Evolutionary conservation across 2,113 vertebrate genomes (phyloP).

Genomic region (Zosterops pallidus): DNA sequence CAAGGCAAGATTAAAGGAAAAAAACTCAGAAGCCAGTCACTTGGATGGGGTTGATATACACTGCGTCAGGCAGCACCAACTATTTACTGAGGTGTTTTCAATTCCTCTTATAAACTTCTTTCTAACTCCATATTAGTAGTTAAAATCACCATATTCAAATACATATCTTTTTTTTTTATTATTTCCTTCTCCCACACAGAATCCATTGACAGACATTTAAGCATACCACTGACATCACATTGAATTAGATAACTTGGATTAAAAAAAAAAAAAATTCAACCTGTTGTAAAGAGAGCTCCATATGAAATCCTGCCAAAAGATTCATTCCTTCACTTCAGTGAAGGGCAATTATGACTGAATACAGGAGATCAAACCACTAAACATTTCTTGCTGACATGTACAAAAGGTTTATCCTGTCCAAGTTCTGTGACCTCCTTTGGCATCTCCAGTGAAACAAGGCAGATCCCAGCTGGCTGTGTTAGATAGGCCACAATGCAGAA

Average conservation of each 20-base stretch:
- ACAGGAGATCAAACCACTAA: neutral
- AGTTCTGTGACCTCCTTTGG: neutral
- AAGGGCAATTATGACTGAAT: neutral
- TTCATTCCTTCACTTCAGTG: neutral
- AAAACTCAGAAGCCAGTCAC: neutral
- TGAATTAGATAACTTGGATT: neutral
- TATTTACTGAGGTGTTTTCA: neutral
- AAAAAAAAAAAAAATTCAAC: neutral
- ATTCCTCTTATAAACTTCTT: neutral
- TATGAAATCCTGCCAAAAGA: neutral
- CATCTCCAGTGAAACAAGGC: neutral
- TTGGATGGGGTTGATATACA: neutral
- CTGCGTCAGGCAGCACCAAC: neutral
- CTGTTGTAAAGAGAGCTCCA: neutral
- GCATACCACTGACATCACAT: neutral
- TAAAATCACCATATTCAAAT: neutral
- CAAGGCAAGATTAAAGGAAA: conserved; percentile 8
- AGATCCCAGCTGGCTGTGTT: neutral
- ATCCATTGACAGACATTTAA: neutral
- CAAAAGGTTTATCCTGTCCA: neutral
- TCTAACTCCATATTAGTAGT: neutral
- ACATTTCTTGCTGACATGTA: neutral
- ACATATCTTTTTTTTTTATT: neutral
- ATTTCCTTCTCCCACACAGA: neutral
- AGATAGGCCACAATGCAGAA: neutral